Conservation (phyloP, 2,888 invertebrate species). For the Imbricaverruca yamaguchii region DNA sequence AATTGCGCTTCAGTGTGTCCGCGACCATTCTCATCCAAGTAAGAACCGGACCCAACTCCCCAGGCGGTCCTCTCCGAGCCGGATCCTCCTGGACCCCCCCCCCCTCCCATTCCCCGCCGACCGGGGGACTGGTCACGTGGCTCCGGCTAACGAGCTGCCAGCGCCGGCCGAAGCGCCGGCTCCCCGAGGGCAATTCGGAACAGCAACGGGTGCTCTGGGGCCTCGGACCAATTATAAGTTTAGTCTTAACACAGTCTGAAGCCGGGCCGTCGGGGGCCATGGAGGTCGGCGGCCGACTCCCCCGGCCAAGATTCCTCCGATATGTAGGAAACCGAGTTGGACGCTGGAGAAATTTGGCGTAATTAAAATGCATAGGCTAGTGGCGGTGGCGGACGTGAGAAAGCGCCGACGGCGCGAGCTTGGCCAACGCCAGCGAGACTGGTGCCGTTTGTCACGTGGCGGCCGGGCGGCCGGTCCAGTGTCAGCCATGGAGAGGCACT, state of each 20-base stretch:
- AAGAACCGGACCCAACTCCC: not conserved
- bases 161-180: not conserved
- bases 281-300: not conserved
- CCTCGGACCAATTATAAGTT: slow-evolving; percentile 7
- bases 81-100: not conserved
- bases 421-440: not conserved
- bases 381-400: slow-evolving; percentile 2
- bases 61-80: not conserved
- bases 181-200: not conserved
- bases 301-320: not conserved
- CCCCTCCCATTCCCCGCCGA: not conserved
- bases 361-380: slow-evolving; percentile 10
- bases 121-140: not conserved
- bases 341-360: slow-evolving; percentile 18
- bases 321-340: not conserved
- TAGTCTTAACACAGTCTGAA: slow-evolving; percentile 16
- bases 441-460: not conserved
- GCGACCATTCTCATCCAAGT: no score
- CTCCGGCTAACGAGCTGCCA: slow-evolving; percentile 6
- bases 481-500: no score
- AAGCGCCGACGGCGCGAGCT: not conserved
- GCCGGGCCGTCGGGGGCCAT: not conserved
- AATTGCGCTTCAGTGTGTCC: no score
- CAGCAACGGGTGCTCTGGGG: not conserved
- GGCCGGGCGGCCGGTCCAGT: not conserved